Evolutionary conservation across 1,140 invertebrate species (phyloP).

Genomic region (Drosophila littoralis): DNA sequence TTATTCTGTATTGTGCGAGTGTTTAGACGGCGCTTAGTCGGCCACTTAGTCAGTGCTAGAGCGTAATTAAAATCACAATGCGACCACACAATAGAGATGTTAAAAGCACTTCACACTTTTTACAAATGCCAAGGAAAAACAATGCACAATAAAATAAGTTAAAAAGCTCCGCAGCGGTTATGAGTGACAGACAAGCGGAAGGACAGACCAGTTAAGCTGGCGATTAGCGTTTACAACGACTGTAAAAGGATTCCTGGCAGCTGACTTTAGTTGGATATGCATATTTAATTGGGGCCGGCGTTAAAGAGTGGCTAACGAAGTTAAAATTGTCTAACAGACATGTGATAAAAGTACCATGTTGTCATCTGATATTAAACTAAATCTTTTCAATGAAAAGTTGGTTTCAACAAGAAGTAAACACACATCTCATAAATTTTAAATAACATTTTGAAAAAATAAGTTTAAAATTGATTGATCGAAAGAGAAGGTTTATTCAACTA

Average conservation of each 20-base stretch:
- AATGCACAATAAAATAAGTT: slow-evolving; percentile 64
- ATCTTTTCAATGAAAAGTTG: too few relatives aligned
- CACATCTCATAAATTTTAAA: too few relatives aligned
- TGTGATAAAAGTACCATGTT: too few relatives aligned
- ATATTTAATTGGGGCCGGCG: background rate
- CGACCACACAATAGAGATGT: slow-evolving; percentile 54
- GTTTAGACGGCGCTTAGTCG: slow-evolving; percentile 56
- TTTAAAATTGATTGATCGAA: too few relatives aligned
- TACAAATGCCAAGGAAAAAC: slow-evolving; percentile 58
- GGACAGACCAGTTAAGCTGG: slow-evolving; percentile 24
- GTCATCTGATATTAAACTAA: too few relatives aligned
- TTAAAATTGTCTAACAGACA: background rate
- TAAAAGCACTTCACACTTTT: slow-evolving; percentile 71
- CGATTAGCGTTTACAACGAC: slow-evolving; percentile 31
- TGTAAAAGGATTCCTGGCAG: slow-evolving; percentile 7
- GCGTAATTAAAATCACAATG: slow-evolving; percentile 77
- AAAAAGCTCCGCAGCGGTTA: slow-evolving; percentile 6
- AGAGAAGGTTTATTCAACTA: too few relatives aligned
- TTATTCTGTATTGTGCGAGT: background rate
- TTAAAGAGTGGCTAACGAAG: background rate
- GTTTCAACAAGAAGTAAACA: too few relatives aligned
- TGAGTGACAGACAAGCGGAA: slow-evolving; percentile 6
- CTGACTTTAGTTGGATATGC: background rate
- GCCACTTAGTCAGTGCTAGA: slow-evolving; percentile 58
- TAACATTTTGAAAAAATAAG: too few relatives aligned